A percentile compares a stretch with the other conserved stretches of the same genome.
Evolutionary conservation across 2,888 invertebrate species (phyloP).

Genomic region (Dynastes maya): DNA sequence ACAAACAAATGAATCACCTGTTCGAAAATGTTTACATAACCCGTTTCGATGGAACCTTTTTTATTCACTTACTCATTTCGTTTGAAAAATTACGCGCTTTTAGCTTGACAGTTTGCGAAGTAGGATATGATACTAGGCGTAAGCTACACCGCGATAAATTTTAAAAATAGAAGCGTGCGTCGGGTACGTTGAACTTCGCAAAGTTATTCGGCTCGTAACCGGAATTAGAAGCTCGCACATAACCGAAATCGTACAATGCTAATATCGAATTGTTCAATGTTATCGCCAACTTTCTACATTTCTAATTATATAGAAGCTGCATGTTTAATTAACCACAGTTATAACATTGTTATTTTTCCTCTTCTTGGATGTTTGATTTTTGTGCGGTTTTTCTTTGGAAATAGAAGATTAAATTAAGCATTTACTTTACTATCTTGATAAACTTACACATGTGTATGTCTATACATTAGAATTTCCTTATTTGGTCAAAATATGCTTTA

Average conservation of each 20-base stretch:
- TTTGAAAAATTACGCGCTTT: background rate
- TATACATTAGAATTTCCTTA: too few relatives aligned
- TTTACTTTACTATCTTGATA: too few relatives aligned
- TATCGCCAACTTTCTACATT: slow-evolving; percentile 11
- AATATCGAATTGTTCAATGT: background rate
- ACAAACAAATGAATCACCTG: too few relatives aligned
- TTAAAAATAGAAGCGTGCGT: slow-evolving; percentile 54
- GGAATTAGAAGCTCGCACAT: slow-evolving; percentile 1
- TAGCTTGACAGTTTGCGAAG: slow-evolving; percentile 21
- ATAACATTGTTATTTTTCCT: too few relatives aligned
- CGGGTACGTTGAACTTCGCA: slow-evolving; percentile 56
- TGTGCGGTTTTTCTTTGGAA: too few relatives aligned
- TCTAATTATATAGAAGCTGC: background rate
- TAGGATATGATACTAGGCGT: too few relatives aligned
- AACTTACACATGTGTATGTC: too few relatives aligned
- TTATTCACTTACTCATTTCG: too few relatives aligned
- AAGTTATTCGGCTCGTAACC: slow-evolving; percentile 47
- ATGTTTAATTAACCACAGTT: background rate
- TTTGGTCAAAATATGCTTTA: too few relatives aligned
- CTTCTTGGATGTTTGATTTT: too few relatives aligned
- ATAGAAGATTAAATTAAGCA: too few relatives aligned
- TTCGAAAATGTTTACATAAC: background rate
- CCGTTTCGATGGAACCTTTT: background rate
- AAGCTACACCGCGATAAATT: slow-evolving; percentile 27
- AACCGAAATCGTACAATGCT: background rate